Percentiles rank a stretch among this genome's conserved stretches.
Evolutionary conservation across 2,113 vertebrate species (phyloP).

Genomic region (Phalacrocorax brasilianus): DNA sequence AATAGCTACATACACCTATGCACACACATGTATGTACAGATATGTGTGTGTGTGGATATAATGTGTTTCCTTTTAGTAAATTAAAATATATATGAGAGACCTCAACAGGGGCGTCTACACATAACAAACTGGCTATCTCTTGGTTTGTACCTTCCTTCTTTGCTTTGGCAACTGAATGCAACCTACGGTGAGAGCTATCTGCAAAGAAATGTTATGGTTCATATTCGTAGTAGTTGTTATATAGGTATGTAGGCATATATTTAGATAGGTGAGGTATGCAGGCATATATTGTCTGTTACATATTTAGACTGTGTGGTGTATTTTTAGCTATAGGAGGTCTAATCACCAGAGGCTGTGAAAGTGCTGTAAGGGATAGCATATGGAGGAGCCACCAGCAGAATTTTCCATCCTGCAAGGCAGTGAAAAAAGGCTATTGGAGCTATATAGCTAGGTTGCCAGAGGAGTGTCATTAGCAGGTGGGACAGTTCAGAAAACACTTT

Average conservation of each 20-base stretch:
- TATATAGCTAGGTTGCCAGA: background rate
- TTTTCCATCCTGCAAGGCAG: background rate
- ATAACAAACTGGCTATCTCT: background rate
- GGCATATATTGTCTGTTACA: background rate
- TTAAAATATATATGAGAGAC: background rate
- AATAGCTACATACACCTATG: background rate
- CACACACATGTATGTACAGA: background rate
- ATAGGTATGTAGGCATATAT: background rate
- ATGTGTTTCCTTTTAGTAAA: background rate
- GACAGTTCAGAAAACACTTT: background rate
- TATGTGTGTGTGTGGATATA: background rate
- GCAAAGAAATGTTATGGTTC: background rate
- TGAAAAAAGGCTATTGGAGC: background rate
- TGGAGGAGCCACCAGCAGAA: background rate
- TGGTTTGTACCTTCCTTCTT: background rate
- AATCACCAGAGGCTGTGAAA: background rate
- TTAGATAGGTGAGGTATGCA: background rate
- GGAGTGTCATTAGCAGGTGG: background rate
- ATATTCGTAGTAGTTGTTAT: background rate
- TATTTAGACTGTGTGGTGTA: background rate
- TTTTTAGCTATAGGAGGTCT: slow-evolving; percentile 25
- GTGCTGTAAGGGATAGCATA: background rate
- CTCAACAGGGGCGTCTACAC: background rate
- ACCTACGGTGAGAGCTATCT: background rate
- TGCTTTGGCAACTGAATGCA: background rate